Percentiles rank a stretch among this genome's conserved stretches.
Evolutionary conservation across 2,888 invertebrate species (phyloP).

Genomic region (Leistus spinibarbis): DNA sequence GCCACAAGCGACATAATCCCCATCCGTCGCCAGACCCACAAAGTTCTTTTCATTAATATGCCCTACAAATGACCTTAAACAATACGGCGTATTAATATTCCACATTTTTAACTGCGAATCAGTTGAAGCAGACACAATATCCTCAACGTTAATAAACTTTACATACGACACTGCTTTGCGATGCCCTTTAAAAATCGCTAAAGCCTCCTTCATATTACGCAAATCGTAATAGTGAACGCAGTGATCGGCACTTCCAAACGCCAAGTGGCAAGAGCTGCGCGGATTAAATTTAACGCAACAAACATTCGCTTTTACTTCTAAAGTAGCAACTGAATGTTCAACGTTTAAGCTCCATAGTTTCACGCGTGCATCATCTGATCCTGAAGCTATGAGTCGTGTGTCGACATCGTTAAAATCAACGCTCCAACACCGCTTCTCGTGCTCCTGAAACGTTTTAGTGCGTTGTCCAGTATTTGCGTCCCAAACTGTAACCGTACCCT

Average conservation of each 20-base stretch:
- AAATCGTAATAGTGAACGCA: slow-evolving; percentile 96
- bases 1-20: slow-evolving; percentile 91
- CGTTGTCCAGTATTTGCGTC: slow-evolving; percentile 81
- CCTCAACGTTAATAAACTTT: slow-evolving; percentile 82
- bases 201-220: slow-evolving; percentile 78
- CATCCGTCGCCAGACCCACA: slow-evolving; percentile 90
- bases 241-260: slow-evolving; percentile 96
- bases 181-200: slow-evolving; percentile 86
- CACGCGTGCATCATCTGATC: slow-evolving; percentile 90
- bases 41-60: slow-evolving; percentile 96
- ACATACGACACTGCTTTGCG: slow-evolving; percentile 94
- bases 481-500: slow-evolving; percentile 93
- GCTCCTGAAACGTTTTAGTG: slow-evolving; percentile 81
- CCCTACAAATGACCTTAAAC: slow-evolving; percentile 84
- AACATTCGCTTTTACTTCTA: slow-evolving; percentile 93
- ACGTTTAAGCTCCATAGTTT: slow-evolving; percentile 91
- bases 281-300: slow-evolving; percentile 94
- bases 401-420: slow-evolving; percentile 94
- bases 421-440: slow-evolving; percentile 95
- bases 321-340: slow-evolving; percentile 83
- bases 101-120: slow-evolving; percentile 91
- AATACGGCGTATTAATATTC: slow-evolving; percentile 79
- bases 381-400: slow-evolving; percentile 87
- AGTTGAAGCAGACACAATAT: slow-evolving; percentile 91
- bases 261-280: slow-evolving; percentile 82